Base-by-base conservation (phyloP, 2,113 vertebrate species). In the Hepsetus odoe region DNA sequence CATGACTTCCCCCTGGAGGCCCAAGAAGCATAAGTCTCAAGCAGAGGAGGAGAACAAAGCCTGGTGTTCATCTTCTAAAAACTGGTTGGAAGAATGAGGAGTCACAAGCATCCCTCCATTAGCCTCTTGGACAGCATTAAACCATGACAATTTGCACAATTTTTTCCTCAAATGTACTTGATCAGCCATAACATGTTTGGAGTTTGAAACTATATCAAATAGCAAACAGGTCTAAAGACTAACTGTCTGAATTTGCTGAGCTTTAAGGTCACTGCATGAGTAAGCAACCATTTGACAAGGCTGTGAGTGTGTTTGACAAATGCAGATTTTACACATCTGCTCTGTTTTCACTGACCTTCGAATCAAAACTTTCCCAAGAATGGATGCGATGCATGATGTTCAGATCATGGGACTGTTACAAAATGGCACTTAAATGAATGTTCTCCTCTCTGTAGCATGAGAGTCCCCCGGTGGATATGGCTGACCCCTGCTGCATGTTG, bases 71-170 rank as follows among this genome's bases (percentile, higher is more conserved):
- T 80, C 30, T 3, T 46, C 64, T 56, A 16, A 16, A 53, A 44
- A 64, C 46, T 65, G 11, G 22, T 8, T 30, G 5, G 26, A 22
- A 72, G 44, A 32, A 33, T 55, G 68, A 53, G n/a, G 24, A 72
- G 46, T 72, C 76, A 79, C 68, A 55, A 79, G 67, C 68, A 51
- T 26, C 67, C 56, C n/a, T n/a, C 30, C 38, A 46, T 33, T n/a
- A 35, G 30, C 32, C 35, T 32, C 18, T n/a, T 32, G 28, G 32
- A 33, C 0, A 18, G 35, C 16, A 62, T 35, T 30, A 61, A 53
- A 53, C 4, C 18, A 6, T n/a, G n/a, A 53, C 8, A n/a, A 20
- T 53, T 53, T 53, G 4, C 2, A 18, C 18, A 49, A 4, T 20
- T 49, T 11, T 10, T 2, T 2, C 42, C 42, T 14, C 9, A 44